Evolutionary conservation across 2,888 invertebrate genomes (phyloP), one percentile per base, ranked within the genome.

Genomic region (Xanthostigma xanthostigma): DNA sequence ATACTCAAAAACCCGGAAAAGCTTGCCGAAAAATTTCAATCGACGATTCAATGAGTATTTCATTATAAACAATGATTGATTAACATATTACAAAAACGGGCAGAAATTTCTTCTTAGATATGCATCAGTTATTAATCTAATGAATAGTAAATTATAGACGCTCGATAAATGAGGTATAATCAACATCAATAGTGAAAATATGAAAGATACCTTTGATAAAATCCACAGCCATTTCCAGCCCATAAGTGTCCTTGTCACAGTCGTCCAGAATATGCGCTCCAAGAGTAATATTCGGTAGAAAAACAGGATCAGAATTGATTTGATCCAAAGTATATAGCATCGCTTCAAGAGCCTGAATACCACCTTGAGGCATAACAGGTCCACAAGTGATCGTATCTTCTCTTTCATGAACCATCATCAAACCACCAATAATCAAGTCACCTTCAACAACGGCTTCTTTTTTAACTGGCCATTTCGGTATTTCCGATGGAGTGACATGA

Each of bases 381-480:
- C 91, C 91, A 61, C 91, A 92, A 42, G 82, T 84, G 45, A 81
- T 72, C 44, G 74, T 74, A 61, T 89, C 88, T 56, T 86, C 84
- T 17, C 91, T 71, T 50, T 87, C 85, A 66, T 91, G 91, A 11
- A 91, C 87, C 92, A 91, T 92, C 87, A 92, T 91, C 44, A 92
- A 74, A 0, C 89, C 91, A 2, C 92, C 92, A 17, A 92, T 71
- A 34, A 87, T 76, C 52, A 92, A 73, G 61, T 89, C 83, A 0
- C 91, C 92, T 56, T 86, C 84, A 8, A 89, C 76, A n/a, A 81
- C 77, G 2, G 87, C 85, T 54, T 86, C 83, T 55, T 78, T 78
- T 62, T 86, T 87, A 35, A 84, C 77, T 0, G 87, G 86, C 87
- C 85, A 85, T 57, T 42, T 35, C 12, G 42, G n/a, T 33, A 43